A percentile compares a stretch with the other conserved stretches of the same genome.
Conservation (phyloP, 2,113 vertebrate species). For the Pantherophis guttatus region DNA sequence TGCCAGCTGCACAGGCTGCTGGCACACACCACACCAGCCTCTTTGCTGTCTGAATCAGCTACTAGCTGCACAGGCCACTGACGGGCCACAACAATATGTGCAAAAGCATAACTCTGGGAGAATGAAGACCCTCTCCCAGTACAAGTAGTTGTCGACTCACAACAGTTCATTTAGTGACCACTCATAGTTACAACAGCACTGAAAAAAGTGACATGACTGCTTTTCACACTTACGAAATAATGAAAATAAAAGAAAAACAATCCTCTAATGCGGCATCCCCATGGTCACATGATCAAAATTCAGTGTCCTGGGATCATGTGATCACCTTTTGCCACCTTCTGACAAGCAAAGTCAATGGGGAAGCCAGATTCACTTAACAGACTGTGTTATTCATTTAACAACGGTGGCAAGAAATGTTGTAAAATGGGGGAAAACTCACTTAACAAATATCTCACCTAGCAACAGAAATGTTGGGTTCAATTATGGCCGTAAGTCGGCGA, state of each 20-base stretch:
- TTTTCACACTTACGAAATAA: not conserved
- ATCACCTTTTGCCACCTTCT: not conserved
- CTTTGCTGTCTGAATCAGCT: no score
- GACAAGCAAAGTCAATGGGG: not conserved
- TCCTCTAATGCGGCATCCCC: no score
- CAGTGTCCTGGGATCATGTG: not conserved
- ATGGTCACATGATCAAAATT: not conserved
- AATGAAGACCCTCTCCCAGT: not conserved
- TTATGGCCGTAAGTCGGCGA: not conserved
- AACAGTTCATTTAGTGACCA: not conserved
- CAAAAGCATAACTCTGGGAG: not conserved
- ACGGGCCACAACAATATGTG: not conserved
- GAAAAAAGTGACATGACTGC: not conserved
- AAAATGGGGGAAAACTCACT: not conserved
- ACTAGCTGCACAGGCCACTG: no score
- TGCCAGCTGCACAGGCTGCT: no score
- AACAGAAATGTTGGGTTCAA: not conserved
- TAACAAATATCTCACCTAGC: not conserved
- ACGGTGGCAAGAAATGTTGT: not conserved
- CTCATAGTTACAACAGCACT: no score
- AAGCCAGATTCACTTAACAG: not conserved
- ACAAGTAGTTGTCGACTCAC: not conserved
- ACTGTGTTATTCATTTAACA: not conserved
- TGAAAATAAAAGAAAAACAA: no score
- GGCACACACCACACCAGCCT: no score